These are phyloP conservation scores for Tokudaia tokunoshimensis DNA, from an alignment of 2,797 vertebrate species.

Conservation along the genomic window DNA sequence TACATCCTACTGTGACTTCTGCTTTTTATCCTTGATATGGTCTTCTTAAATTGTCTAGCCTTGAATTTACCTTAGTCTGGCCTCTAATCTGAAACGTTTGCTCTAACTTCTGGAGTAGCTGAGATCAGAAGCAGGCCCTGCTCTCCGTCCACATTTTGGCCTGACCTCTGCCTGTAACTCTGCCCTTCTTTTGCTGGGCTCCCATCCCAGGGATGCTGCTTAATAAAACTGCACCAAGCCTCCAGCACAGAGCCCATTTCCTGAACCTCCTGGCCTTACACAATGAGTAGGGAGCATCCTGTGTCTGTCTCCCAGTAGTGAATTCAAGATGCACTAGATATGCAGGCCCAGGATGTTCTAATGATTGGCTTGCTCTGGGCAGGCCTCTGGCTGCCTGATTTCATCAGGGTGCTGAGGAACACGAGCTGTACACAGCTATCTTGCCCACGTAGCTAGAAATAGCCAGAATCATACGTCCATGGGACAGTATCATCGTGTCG, in stretches of 20 bases:
- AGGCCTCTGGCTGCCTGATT: neutral
- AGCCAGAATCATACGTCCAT: neutral
- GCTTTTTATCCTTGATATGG: neutral
- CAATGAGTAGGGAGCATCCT: neutral
- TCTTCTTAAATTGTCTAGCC: neutral
- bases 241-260: neutral
- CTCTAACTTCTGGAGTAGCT: neutral
- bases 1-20: neutral
- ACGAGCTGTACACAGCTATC: neutral
- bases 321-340: neutral
- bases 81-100: neutral
- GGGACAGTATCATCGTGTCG: neutral
- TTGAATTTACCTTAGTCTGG: neutral
- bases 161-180: neutral
- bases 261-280: neutral
- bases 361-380: neutral
- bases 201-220: neutral
- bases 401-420: neutral
- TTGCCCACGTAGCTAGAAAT: neutral
- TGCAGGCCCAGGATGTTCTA: constrained; percentile 17
- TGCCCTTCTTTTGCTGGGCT: neutral
- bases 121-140: neutral
- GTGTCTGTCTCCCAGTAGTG: neutral
- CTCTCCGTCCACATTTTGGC: no score
- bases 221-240: neutral